Percentiles rank a stretch among this genome's conserved stretches.
Conservation (phyloP, 2,113 vertebrate species). For the Casuarius casuarius region DNA sequence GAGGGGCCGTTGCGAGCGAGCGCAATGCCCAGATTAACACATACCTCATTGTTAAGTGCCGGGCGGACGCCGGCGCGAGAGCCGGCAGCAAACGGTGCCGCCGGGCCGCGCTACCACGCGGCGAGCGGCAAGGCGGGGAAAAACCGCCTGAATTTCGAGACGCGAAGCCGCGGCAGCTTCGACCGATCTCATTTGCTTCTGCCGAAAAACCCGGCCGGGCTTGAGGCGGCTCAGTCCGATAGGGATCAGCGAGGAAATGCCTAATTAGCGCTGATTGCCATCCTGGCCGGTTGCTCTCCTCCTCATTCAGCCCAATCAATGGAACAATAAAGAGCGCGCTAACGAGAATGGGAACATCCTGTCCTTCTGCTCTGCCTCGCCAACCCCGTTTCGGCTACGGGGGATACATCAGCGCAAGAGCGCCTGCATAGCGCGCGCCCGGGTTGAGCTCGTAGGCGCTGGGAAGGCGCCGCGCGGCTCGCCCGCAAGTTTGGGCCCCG, state of each 20-base stretch:
- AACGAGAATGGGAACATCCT: not conserved
- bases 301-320: slow-evolving; percentile 1
- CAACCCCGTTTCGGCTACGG: not conserved
- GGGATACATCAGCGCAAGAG: not conserved
- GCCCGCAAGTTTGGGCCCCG: too few species aligned
- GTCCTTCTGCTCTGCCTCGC: not conserved
- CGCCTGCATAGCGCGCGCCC: too few species aligned
- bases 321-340: not conserved
- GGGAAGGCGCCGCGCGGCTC: too few species aligned
- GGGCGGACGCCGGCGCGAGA: slow-evolving; percentile 32
- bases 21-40: slow-evolving; percentile 79
- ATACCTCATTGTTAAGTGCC: slow-evolving; percentile 73
- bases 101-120: not conserved
- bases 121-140: not conserved
- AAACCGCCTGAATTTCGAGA: not conserved
- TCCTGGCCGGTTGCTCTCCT: not conserved
- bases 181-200: too few species aligned
- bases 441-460: too few species aligned
- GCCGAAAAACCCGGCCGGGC: too few species aligned
- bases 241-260: not conserved
- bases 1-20: slow-evolving; percentile 53
- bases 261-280: slow-evolving; percentile 33
- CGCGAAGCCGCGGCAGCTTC: not conserved
- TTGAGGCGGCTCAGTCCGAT: not conserved
- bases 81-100: not conserved